These are phyloP conservation scores for Bactericera cockerelli DNA, from an alignment of 1,140 invertebrate species.

Conservation along the genomic window DNA sequence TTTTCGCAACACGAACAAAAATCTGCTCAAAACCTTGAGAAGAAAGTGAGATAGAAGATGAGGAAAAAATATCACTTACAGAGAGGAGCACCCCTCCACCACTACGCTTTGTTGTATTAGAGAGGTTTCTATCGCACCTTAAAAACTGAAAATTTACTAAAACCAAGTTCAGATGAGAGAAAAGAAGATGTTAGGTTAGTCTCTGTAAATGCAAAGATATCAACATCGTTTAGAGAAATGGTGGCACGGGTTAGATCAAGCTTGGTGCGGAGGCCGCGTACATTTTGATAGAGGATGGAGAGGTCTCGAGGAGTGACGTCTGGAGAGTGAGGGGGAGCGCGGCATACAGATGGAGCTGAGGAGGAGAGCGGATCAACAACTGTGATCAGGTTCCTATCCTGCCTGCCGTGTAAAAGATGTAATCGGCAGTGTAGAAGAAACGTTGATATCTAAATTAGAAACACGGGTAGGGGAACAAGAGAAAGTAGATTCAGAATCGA, in stretches of 20 bases:
- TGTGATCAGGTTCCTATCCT: too few species aligned
- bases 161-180: conserved; percentile 1
- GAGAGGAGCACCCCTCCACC: neutral
- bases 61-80: neutral
- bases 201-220: neutral
- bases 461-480: too few species aligned
- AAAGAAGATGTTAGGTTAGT: neutral
- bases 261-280: neutral
- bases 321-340: neutral
- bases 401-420: neutral
- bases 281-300: neutral
- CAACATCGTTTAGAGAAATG: neutral
- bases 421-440: neutral
- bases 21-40: neutral
- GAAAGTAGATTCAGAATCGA: too few species aligned
- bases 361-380: neutral
- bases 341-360: neutral
- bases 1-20: neutral
- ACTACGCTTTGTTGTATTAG: neutral
- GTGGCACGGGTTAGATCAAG: neutral
- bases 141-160: neutral
- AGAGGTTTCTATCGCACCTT: neutral
- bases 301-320: neutral
- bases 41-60: neutral
- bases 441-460: too few species aligned